These are phyloP conservation scores for Sander lucioperca DNA, from an alignment of 2,113 vertebrate genomes.

Conservation along the genomic window DNA sequence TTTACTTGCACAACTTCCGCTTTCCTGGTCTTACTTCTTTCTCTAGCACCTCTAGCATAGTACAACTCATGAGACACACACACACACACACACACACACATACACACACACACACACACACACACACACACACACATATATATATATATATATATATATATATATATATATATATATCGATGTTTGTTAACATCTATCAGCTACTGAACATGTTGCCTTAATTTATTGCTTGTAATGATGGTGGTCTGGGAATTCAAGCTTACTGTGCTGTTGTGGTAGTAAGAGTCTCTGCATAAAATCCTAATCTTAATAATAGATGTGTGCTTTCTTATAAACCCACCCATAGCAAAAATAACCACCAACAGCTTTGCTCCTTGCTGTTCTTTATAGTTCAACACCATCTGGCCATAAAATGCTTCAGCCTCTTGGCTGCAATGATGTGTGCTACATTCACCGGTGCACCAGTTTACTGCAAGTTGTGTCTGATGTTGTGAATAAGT, in stretches of 20 bases:
- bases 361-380: conserved; percentile 22
- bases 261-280: background rate
- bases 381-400: conserved; percentile 31
- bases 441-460: background rate
- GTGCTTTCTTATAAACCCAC: background rate
- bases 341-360: conserved; percentile 17
- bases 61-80: background rate
- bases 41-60: background rate
- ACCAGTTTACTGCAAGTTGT: background rate
- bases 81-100: too few species aligned
- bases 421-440: background rate
- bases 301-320: background rate
- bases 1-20: background rate
- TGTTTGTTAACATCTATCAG: background rate
- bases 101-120: too few species aligned
- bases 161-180: too few species aligned
- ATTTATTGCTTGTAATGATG: background rate
- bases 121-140: too few species aligned
- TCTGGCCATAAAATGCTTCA: conserved; percentile 17
- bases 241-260: background rate
- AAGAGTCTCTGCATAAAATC: background rate
- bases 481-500: background rate
- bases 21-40: background rate
- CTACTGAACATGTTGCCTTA: background rate
- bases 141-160: too few species aligned